These are phyloP conservation scores for Danio rerio DNA, from an alignment of 2,113 vertebrate species.

Conservation along the genomic window GRCz12tu NC_133177.1:31696001-31696500, in stretches of 20 bases:
- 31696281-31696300: not conserved
- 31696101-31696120: not conserved
- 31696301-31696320: not conserved
- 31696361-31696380: constrained; percentile 57
- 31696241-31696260: constrained; percentile 33
- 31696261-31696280: constrained; percentile 21
- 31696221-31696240: constrained; percentile 19
- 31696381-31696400: constrained; percentile 61
- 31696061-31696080: not conserved
- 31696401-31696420: constrained; percentile 65
- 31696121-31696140: constrained; percentile 43
- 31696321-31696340: not conserved
- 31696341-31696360: constrained; percentile 38
- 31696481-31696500: constrained; percentile 69
- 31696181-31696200: constrained; percentile 47
- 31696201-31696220: constrained; percentile 57
- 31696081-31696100: constrained; percentile 9
- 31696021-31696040: not conserved
- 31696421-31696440: constrained; percentile 59
- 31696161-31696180: constrained; percentile 51
- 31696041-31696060: not conserved
- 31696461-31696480: constrained; percentile 65
- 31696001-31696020: not conserved
- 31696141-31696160: constrained; percentile 50
- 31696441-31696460: constrained; percentile 57